A percentile compares a stretch with the other conserved stretches of the same genome.
These are phyloP conservation scores for Xylota sylvarum DNA, from an alignment of 2,888 invertebrate species.

Conservation along the genomic window DNA sequence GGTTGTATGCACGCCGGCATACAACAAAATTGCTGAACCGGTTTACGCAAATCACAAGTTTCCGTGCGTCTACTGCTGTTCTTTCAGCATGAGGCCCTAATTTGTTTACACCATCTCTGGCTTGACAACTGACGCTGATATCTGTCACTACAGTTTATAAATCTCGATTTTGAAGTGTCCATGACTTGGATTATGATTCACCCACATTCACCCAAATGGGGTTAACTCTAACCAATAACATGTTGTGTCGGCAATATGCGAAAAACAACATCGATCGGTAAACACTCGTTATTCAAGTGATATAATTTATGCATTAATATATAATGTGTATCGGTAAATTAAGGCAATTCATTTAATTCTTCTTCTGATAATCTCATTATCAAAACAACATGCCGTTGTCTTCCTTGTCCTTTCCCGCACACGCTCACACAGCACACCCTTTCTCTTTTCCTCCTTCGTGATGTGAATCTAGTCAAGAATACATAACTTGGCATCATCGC, in stretches of 20 bases:
- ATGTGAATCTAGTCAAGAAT: conserved; percentile 12
- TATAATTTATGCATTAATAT: neutral
- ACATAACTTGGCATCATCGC: conserved; percentile 70
- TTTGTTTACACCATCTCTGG: neutral
- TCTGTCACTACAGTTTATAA: neutral
- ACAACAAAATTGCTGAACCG: too few species aligned
- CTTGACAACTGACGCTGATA: neutral
- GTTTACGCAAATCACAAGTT: neutral
- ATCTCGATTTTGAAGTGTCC: neutral
- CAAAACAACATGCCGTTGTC: conserved; percentile 34
- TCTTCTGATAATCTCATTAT: conserved; percentile 22
- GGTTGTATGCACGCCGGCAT: too few species aligned
- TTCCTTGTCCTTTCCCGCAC: conserved; percentile 21
- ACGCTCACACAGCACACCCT: neutral
- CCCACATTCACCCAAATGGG: neutral
- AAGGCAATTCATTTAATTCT: conserved; percentile 32
- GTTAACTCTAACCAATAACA: neutral
- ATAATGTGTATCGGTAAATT: conserved; percentile 5
- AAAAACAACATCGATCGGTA: conserved; percentile 1
- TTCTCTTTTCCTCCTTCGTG: conserved; percentile 18
- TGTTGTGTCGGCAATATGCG: neutral
- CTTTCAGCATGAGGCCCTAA: neutral
- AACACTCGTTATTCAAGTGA: neutral
- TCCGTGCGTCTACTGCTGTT: neutral
- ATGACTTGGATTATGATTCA: neutral